A percentile compares a stretch with the other conserved stretches of the same genome.
Evolutionary conservation across 2,888 invertebrate genomes (phyloP).

Genomic region (Andrena dorsata): DNA sequence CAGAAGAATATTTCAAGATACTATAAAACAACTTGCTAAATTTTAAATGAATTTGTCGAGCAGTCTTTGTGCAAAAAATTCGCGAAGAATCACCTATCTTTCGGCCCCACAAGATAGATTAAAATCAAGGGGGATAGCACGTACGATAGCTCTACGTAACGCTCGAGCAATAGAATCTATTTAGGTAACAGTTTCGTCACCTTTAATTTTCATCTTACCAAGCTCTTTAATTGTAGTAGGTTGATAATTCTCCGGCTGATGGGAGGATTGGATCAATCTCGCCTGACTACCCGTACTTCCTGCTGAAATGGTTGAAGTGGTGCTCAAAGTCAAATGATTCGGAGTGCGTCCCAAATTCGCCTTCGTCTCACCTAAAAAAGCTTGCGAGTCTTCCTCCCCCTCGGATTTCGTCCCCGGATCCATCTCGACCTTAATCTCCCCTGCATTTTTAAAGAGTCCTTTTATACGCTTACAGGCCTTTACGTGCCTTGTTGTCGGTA

Average conservation of each 20-base stretch:
- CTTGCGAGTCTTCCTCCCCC: slow-evolving; percentile 93
- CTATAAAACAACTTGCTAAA: too few relatives aligned
- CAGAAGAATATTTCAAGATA: too few relatives aligned
- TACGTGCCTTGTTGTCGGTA: too few relatives aligned
- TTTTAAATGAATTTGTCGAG: too few relatives aligned
- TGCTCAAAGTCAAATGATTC: slow-evolving; percentile 96
- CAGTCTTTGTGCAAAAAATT: too few relatives aligned
- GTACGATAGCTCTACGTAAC: too few relatives aligned
- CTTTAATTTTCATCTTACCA: slow-evolving; percentile 88
- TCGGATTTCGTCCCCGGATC: slow-evolving; percentile 94
- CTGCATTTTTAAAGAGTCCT: slow-evolving; percentile 68
- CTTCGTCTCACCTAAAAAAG: slow-evolving; percentile 86
- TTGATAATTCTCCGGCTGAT: slow-evolving; percentile 96
- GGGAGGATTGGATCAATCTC: slow-evolving; percentile 96
- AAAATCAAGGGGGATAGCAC: too few relatives aligned
- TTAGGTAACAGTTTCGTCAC: background rate
- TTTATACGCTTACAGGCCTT: background rate
- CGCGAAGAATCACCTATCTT: too few relatives aligned
- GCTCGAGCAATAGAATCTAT: too few relatives aligned
- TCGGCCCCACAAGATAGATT: too few relatives aligned
- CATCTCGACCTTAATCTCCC: slow-evolving; percentile 84
- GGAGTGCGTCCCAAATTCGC: slow-evolving; percentile 94
- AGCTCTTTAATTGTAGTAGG: slow-evolving; percentile 95
- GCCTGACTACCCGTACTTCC: slow-evolving; percentile 97
- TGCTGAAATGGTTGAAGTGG: slow-evolving; percentile 96